Evolutionary conservation across 2,113 vertebrate species (phyloP).

Genomic region (Pandion haliaetus): DNA sequence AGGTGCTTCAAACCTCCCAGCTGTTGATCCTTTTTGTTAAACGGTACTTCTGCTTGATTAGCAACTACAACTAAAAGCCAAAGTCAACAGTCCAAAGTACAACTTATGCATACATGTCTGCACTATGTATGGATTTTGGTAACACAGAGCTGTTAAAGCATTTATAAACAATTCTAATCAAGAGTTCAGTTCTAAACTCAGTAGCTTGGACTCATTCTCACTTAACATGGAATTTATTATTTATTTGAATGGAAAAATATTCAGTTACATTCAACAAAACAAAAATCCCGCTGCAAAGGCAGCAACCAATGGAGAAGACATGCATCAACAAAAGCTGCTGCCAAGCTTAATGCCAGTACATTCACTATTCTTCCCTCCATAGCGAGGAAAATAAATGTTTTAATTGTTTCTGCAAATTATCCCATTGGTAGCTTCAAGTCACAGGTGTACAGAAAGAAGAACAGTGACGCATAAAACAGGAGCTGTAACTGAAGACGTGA

Average conservation of each 20-base stretch:
- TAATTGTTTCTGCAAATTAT: not conserved
- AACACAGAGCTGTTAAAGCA: not conserved
- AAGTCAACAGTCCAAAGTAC: not conserved
- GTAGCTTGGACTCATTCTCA: not conserved
- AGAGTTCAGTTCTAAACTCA: not conserved
- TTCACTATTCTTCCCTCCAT: not conserved
- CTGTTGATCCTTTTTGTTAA: not conserved
- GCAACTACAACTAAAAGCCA: not conserved
- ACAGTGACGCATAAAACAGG: not conserved
- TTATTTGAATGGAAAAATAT: conserved; percentile 10
- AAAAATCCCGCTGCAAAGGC: not conserved
- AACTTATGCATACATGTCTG: not conserved
- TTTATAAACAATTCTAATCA: not conserved
- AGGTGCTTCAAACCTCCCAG: not conserved
- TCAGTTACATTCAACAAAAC: not conserved
- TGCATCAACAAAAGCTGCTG: not conserved
- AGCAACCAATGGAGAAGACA: not conserved
- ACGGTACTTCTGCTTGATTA: not conserved
- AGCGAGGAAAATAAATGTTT: not conserved
- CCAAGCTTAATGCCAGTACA: not conserved
- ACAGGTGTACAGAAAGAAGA: not conserved
- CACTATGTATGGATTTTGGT: not conserved
- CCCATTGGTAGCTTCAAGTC: not conserved
- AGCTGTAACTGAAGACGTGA: not conserved
- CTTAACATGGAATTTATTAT: not conserved